Percentiles rank a stretch among this genome's conserved stretches.
phyloP scores from a whole-genome alignment of 2,888 invertebrate genomes.

The Eretmocerus hayati region DNA sequence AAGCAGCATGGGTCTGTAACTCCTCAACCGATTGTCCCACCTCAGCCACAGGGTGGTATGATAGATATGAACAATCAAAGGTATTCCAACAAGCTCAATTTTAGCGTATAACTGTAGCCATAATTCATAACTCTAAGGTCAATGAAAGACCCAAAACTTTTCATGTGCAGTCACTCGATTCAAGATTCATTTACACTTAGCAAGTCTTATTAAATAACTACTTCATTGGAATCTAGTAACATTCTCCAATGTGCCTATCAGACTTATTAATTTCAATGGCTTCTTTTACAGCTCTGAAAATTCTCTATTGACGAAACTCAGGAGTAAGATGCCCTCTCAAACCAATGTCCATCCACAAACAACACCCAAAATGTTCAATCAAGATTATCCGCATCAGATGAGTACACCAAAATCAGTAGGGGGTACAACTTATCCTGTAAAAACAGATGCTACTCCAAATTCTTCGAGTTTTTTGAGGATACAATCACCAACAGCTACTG shows the following conservation, averaged over 20 bases:
- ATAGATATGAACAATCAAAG: conserved; percentile 20
- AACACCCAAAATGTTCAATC: conserved; percentile 4
- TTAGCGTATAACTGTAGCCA: not conserved
- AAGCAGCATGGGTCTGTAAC: conserved; percentile 74
- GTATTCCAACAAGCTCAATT: not conserved
- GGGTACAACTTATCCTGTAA: too few relatives aligned
- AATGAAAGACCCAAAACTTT: too few relatives aligned
- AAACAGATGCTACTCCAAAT: conserved; percentile 14
- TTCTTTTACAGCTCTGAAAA: conserved; percentile 18
- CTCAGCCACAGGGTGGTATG: conserved; percentile 14
- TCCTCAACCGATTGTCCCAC: conserved; percentile 49
- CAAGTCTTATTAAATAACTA: too few relatives aligned
- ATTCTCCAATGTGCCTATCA: too few relatives aligned
- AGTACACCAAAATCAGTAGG: conserved; percentile 7
- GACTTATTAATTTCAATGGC: too few relatives aligned
- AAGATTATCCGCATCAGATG: conserved; percentile 7
- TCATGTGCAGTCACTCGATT: too few relatives aligned
- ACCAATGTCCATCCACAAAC: conserved; percentile 12
- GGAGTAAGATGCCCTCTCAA: conserved; percentile 23
- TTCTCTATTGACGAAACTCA: conserved; percentile 22
- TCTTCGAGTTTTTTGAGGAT: conserved; percentile 40
- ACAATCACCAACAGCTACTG: conserved; percentile 37
- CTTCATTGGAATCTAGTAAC: too few relatives aligned
- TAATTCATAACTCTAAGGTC: not conserved
- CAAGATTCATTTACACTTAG: too few relatives aligned